Conservation (phyloP, 2,888 invertebrate species). For the Odontocolon sp. region DNA sequence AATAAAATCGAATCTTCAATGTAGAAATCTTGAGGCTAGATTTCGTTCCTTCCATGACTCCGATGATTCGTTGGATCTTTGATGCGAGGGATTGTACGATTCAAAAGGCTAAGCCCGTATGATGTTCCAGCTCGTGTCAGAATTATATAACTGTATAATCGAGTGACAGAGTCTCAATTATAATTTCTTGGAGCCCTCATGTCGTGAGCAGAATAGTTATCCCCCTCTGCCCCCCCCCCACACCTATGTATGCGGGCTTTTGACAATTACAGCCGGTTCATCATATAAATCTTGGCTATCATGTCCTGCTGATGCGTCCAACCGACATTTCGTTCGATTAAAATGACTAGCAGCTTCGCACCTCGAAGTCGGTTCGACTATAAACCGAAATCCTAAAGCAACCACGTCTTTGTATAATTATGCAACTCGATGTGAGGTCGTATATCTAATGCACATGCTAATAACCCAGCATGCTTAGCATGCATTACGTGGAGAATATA, state of each 20-base stretch:
- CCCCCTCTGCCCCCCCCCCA: constrained; percentile 57
- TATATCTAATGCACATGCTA: constrained; percentile 72
- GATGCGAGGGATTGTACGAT: constrained; percentile 27
- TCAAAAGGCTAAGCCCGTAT: constrained; percentile 20
- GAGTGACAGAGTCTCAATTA: constrained; percentile 68
- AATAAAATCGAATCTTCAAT: no score
- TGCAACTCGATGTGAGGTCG: constrained; percentile 6
- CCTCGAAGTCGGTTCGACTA: no score
- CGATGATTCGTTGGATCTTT: constrained; percentile 17
- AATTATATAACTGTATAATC: neutral
- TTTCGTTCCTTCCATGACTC: neutral
- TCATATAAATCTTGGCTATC: no score
- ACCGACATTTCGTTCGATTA: neutral
- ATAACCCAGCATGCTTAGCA: constrained; percentile 76
- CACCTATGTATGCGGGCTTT: constrained; percentile 41
- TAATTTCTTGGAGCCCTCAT: constrained; percentile 77
- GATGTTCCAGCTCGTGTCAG: constrained; percentile 3
- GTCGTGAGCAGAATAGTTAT: constrained; percentile 60
- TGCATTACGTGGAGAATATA: constrained; percentile 68
- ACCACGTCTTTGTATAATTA: constrained; percentile 18
- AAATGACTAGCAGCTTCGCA: no score
- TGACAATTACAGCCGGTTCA: neutral
- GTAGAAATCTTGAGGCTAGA: neutral
- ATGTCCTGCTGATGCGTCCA: no score
- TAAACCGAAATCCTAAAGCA: neutral